phyloP scores from a whole-genome alignment of 2,888 invertebrate genomes.

The Ochlodes sylvanus region DNA sequence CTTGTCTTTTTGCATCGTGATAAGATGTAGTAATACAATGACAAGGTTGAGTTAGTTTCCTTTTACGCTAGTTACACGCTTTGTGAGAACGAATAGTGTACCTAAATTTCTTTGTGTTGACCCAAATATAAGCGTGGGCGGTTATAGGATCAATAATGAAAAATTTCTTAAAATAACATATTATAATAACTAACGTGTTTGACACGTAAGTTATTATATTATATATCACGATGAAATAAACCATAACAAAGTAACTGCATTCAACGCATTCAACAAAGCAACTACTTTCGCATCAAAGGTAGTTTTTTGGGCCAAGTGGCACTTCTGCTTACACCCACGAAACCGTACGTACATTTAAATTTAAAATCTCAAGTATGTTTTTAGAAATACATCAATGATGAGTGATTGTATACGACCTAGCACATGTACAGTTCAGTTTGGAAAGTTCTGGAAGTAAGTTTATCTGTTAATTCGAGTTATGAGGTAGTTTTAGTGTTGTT shows the following conservation, averaged over 20 bases:
- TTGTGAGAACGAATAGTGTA: too few relatives aligned
- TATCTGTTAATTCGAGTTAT: not conserved
- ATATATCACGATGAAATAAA: not conserved
- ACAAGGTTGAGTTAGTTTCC: too few relatives aligned
- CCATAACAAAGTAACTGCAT: slow-evolving; percentile 8
- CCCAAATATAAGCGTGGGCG: too few relatives aligned
- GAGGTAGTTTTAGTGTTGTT: not conserved
- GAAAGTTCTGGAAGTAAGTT: not conserved
- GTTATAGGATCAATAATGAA: too few relatives aligned
- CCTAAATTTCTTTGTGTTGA: too few relatives aligned
- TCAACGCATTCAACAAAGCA: too few relatives aligned
- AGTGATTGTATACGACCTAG: not conserved
- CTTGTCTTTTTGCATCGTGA: not conserved
- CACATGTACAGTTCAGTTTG: not conserved
- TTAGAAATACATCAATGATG: slow-evolving; percentile 6
- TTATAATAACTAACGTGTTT: too few relatives aligned
- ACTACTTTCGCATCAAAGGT: slow-evolving; percentile 51
- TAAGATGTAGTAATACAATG: too few relatives aligned
- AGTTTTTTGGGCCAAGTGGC: slow-evolving; percentile 60
- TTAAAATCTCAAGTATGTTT: not conserved
- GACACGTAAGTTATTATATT: not conserved
- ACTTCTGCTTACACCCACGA: not conserved
- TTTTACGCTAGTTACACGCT: too few relatives aligned
- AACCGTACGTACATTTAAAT: slow-evolving; percentile 1
- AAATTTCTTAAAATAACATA: too few relatives aligned